Evolutionary conservation across 2,797 vertebrate species (phyloP).

Genomic region (Syndactyla subalaris): DNA sequence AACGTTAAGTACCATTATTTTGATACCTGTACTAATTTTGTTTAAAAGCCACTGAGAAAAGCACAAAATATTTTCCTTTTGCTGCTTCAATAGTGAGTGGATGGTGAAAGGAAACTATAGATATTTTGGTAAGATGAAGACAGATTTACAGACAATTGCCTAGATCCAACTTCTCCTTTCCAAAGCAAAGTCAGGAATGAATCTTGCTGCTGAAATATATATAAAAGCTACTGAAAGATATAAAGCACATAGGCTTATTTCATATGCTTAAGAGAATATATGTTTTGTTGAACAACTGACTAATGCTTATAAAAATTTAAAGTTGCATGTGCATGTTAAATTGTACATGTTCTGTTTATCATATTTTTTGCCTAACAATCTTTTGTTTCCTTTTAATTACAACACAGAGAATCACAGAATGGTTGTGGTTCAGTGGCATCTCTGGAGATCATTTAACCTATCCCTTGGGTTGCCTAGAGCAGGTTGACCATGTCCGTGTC

Average conservation of each 20-base stretch:
- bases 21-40: conserved; percentile 37
- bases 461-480: accelerated
- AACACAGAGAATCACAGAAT: neutral
- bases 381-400: neutral
- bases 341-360: accelerated
- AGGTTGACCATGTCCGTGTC: neutral
- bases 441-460: neutral
- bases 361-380: neutral
- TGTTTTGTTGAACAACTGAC: neutral
- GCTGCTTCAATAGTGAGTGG: neutral
- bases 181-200: conserved; percentile 11
- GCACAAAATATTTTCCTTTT: neutral
- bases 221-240: neutral
- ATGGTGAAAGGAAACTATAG: neutral
- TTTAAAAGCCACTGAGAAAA: conserved; percentile 39
- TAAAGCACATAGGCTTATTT: neutral
- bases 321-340: neutral
- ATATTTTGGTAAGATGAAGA: conserved; percentile 10
- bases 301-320: neutral
- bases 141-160: neutral
- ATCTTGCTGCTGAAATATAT: neutral
- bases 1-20: neutral
- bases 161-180: neutral
- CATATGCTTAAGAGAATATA: neutral
- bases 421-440: accelerated